Percentiles rank a stretch among this genome's conserved stretches.
Evolutionary conservation across 1,140 invertebrate species (phyloP).

Genomic region (Bombus ignitus): DNA sequence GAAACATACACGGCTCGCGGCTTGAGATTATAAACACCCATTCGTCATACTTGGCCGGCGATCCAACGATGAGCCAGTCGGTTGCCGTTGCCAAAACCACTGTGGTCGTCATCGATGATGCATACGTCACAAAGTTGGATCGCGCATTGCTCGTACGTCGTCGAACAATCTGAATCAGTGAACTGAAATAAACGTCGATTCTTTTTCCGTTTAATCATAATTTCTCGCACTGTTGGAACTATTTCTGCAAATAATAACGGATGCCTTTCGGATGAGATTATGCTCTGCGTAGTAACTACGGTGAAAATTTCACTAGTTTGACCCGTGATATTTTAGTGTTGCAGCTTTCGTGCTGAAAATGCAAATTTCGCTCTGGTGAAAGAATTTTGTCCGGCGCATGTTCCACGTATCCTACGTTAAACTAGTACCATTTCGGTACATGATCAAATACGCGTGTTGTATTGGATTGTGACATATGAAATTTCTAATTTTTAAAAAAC

Average conservation of each 20-base stretch:
- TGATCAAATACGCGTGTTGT: not conserved
- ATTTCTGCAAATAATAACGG: not conserved
- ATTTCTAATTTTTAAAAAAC: not conserved
- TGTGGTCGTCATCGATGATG: conserved; percentile 37
- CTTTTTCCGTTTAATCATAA: not conserved
- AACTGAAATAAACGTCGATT: conserved; percentile 22
- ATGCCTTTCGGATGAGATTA: conserved; percentile 22
- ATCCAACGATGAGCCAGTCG: conserved; percentile 11
- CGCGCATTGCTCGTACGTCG: not conserved
- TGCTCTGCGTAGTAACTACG: not conserved
- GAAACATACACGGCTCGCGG: not conserved
- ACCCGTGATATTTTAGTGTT: conserved; percentile 14
- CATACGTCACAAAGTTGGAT: not conserved
- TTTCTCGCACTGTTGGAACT: not conserved
- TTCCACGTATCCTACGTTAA: not conserved
- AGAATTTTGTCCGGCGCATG: not conserved
- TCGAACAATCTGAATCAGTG: conserved; percentile 15
- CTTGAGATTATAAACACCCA: not conserved
- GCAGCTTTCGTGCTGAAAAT: not conserved
- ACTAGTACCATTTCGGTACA: not conserved
- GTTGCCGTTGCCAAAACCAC: conserved; percentile 8
- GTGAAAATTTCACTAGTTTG: not conserved
- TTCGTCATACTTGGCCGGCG: conserved; percentile 37
- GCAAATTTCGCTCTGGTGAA: not conserved
- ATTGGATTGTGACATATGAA: not conserved